Base-by-base conservation (phyloP, 2,888 invertebrate genomes). In the Argyresthia albistria region DNA sequence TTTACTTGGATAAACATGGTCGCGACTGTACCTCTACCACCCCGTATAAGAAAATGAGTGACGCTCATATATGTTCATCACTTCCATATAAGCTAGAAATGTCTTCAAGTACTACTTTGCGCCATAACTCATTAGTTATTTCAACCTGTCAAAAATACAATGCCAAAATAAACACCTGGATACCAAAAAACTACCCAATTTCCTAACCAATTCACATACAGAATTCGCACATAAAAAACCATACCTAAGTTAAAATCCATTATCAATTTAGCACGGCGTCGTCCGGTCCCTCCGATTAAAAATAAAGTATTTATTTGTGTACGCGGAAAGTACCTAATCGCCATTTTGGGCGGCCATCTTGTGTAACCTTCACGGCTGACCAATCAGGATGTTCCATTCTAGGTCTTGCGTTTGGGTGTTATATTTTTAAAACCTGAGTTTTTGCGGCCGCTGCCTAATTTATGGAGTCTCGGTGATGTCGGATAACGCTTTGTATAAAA, bases 321-420 rank as follows among this genome's bases (percentile, higher is more conserved):
- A 12, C 16, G n/a, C 45, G 14, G 14, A 46, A 46, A 52, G 46
- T 45, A 46, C 25, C 37, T 16, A 35, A 9, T 36, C 51, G 51
- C 51, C 50, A 50, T 50, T 25, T 51, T 51, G n/a, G 56, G 66
- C 52, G 60, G 65, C 68, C 65, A 66, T 67, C 57, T 65, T 62
- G 61, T 56, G 36, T 57, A 64, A 58, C 73, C 73, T 73, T 73
- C 73, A 67, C 65, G 73, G 59, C 55, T 63, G 63, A 67, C 66
- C 67, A 69, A 69, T 69, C 64, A 52, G 62, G 58, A 59, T 59
- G 58, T 47, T 55, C 10, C 39, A 8, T 39, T 39, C 8, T 39
- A 3, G 25, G 25, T 25, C 25, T 25, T 2, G 25, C 6, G 25
- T 25, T 25, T 25, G 6, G 25, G 25, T 25, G n/a, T n/a, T n/a